Evolutionary conservation across 2,797 vertebrate species (phyloP), one percentile per base, ranked within the genome.

Genomic region (Hippocampus kuda): DNA sequence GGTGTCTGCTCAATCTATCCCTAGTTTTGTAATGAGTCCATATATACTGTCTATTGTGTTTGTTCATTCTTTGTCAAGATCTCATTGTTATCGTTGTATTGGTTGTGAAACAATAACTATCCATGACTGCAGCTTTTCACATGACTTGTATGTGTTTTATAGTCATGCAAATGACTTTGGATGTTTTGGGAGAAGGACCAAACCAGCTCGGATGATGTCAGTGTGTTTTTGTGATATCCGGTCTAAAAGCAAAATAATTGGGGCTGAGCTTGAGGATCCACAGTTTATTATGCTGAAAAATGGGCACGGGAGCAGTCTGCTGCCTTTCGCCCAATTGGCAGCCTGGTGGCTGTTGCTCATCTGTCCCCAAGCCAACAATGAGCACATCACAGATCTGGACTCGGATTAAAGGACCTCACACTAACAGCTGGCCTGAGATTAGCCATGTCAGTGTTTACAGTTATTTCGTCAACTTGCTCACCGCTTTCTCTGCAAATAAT

Each of bases 341-440:
- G 86, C 76, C 83, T 78, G 83, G 81, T 86, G 84, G 87, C 78
- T 78, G 75, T 80, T 81, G 85, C 86, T 90, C 86, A 86, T 88
- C 85, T 89, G 85, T 88, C 87, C 81, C 76, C 73, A 72, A 85
- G 83, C 84, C 79, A 81, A 82, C 83, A 80, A 51, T 83, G 86
- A 88, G 82, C 82, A 83, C 82, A 87, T 85, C 84, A 82, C 83
- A 83, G 78, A 89, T 87, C 85, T 86, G 86, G 85, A 86, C 75
- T 73, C 68, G 86, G 88, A 90, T 91, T 89, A 90, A 83, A 82
- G 69, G 79, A 84, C 83, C 86, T 86, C 83, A 87, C 86, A 71
- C 85, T 80, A 85, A 88, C 89, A 91, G 88, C 89, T 90, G 89
- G 77, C 83, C 81, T 78, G 82, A 88, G 87, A 89, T 90, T 89